phyloP scores from a whole-genome alignment of 2,888 invertebrate genomes.

The Hydroisotoma schaefferi region DNA sequence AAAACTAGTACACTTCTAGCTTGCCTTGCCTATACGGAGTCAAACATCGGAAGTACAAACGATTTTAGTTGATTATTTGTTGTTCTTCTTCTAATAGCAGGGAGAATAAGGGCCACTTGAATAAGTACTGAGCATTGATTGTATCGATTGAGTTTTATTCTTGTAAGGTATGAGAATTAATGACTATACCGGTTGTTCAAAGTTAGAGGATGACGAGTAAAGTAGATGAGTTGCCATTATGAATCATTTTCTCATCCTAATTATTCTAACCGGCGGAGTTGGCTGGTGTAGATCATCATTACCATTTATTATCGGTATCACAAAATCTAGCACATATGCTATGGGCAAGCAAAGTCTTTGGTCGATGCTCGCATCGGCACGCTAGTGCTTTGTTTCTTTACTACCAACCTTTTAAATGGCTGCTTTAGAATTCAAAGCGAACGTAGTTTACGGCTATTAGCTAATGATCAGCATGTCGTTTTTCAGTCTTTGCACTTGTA shows the following conservation, averaged over 20 bases:
- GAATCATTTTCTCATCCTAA: conserved; percentile 10
- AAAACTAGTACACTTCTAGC: not conserved
- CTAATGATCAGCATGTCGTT: conserved; percentile 25
- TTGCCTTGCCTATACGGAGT: not conserved
- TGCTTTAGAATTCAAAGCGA: not conserved
- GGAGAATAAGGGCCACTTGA: conserved; percentile 9
- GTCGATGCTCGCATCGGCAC: not conserved
- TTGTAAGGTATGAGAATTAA: too few relatives aligned
- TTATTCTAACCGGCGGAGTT: conserved; percentile 7
- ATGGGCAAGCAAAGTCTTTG: not conserved
- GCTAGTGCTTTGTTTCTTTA: not conserved
- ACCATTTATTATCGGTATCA: conserved; percentile 38
- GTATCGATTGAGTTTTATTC: not conserved
- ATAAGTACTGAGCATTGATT: not conserved
- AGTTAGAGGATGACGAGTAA: not conserved
- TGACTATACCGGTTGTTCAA: too few relatives aligned
- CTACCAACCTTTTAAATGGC: not conserved
- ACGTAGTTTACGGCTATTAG: conserved; percentile 3
- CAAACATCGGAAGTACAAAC: not conserved
- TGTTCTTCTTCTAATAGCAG: not conserved
- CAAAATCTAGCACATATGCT: conserved; percentile 26
- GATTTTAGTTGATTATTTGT: not conserved
- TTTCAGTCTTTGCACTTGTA: too few relatives aligned
- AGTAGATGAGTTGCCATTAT: not conserved
- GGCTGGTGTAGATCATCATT: conserved; percentile 22